phyloP scores from a whole-genome alignment of 1,140 invertebrate species.

The Zaprionus kolodkinae region DNA sequence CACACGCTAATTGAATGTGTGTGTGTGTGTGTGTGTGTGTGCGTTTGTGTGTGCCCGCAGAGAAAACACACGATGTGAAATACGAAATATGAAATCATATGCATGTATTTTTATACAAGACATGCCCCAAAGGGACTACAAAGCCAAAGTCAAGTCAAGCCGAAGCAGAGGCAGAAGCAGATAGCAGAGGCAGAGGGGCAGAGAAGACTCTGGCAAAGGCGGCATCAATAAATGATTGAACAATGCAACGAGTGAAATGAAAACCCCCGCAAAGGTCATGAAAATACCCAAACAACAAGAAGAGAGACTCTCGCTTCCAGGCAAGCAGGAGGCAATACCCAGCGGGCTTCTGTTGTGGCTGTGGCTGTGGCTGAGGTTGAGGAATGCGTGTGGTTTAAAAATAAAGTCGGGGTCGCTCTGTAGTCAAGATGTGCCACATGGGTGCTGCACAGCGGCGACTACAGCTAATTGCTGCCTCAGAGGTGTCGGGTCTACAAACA shows the following conservation, averaged over 20 bases:
- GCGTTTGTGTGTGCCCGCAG: slow-evolving; percentile 25
- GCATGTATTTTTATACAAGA: slow-evolving; percentile 69
- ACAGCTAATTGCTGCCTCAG: slow-evolving; percentile 57
- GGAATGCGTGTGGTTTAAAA: slow-evolving; percentile 77
- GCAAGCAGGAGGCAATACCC: slow-evolving; percentile 50
- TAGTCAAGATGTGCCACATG: slow-evolving; percentile 62
- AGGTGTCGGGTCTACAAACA: slow-evolving; percentile 43
- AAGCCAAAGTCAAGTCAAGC: slow-evolving; percentile 33
- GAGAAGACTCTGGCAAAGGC: slow-evolving; percentile 11
- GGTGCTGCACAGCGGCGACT: slow-evolving; percentile 38
- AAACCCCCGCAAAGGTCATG: slow-evolving; percentile 81
- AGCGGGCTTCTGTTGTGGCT: slow-evolving; percentile 48
- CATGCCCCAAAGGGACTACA: slow-evolving; percentile 74
- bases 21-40: slow-evolving; percentile 28
- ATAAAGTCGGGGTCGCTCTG: slow-evolving; percentile 43
- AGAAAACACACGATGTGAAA: slow-evolving; percentile 40
- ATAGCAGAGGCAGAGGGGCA: neutral
- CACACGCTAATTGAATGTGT: slow-evolving; percentile 48
- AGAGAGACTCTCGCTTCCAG: neutral
- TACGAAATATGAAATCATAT: slow-evolving; percentile 55
- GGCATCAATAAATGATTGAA: slow-evolving; percentile 81
- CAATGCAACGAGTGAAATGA: slow-evolving; percentile 66
- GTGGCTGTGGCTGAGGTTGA: slow-evolving; percentile 28
- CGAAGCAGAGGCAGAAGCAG: neutral
- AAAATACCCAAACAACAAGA: slow-evolving; percentile 62